Conservation (phyloP, 2,113 vertebrate species). For the Hyperoodon ampullatus region DNA sequence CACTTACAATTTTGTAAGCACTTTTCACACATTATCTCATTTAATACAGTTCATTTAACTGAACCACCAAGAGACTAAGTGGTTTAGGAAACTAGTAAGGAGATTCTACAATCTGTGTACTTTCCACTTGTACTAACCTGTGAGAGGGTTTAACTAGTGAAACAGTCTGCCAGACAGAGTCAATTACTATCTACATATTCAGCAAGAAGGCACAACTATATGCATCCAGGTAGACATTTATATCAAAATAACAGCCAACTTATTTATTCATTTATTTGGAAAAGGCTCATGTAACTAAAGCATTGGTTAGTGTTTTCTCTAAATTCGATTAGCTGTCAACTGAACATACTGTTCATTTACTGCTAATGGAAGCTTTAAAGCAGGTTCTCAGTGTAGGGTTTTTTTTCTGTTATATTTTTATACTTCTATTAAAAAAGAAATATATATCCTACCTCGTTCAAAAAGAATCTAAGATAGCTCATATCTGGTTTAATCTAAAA, state of each 20-base stretch:
- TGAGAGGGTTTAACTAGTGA: background rate
- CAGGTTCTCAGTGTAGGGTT: conserved; percentile 2
- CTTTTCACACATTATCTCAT: background rate
- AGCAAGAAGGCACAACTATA: background rate
- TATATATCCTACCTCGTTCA: conserved; percentile 14
- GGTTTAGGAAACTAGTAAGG: background rate
- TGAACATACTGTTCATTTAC: conserved; percentile 2
- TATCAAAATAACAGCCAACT: background rate
- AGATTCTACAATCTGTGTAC: background rate
- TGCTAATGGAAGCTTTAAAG: conserved; percentile 48
- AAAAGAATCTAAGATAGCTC: conserved; percentile 58
- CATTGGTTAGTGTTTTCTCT: background rate
- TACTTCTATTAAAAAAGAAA: conserved; percentile 40
- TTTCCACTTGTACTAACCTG: background rate
- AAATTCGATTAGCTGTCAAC: background rate
- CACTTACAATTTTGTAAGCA: background rate
- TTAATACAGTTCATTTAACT: background rate
- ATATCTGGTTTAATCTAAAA: conserved; percentile 68
- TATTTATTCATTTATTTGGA: conserved; percentile 41
- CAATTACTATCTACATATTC: background rate
- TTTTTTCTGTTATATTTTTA: conserved; percentile 47
- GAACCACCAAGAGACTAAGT: background rate
- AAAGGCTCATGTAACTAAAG: background rate
- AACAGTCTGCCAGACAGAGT: background rate
- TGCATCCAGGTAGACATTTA: background rate